These are phyloP conservation scores for Willowsia nigromaculata DNA, from an alignment of 2,888 invertebrate species.

Conservation along the genomic window DNA sequence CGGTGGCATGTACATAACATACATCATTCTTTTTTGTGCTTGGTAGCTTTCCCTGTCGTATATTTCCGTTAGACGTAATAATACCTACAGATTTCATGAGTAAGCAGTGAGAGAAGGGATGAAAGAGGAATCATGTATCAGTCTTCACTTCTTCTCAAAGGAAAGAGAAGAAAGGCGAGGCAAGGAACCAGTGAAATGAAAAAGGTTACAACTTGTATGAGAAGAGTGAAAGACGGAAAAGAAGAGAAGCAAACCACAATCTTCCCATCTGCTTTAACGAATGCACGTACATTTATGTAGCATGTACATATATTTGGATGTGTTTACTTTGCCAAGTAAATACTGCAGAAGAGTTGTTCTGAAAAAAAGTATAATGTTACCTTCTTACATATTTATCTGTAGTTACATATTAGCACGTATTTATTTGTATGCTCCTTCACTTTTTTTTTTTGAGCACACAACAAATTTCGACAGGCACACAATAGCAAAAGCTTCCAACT, in stretches of 20 bases:
- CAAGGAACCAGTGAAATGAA: conserved; percentile 13
- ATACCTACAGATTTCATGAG: conserved; percentile 25
- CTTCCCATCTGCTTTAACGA: conserved; percentile 20
- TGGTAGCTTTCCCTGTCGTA: conserved; percentile 20
- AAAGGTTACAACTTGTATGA: conserved; percentile 14
- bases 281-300: neutral
- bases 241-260: conserved; percentile 32
- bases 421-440: conserved; percentile 9
- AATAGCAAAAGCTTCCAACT: conserved; percentile 15
- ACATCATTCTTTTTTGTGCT: conserved; percentile 6
- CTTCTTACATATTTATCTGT: neutral
- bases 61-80: conserved; percentile 23
- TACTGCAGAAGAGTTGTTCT: neutral
- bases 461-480: conserved; percentile 29
- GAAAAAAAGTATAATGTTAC: neutral
- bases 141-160: conserved; percentile 27
- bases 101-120: conserved; percentile 16
- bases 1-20: neutral
- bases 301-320: neutral
- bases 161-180: neutral
- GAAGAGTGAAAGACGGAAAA: neutral
- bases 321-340: conserved; percentile 6
- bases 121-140: conserved; percentile 50
- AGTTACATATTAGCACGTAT: conserved; percentile 37
- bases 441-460: conserved; percentile 15